Evolutionary conservation across 2,797 vertebrate genomes (phyloP).

Genomic region (Acipenser ruthenus): DNA sequence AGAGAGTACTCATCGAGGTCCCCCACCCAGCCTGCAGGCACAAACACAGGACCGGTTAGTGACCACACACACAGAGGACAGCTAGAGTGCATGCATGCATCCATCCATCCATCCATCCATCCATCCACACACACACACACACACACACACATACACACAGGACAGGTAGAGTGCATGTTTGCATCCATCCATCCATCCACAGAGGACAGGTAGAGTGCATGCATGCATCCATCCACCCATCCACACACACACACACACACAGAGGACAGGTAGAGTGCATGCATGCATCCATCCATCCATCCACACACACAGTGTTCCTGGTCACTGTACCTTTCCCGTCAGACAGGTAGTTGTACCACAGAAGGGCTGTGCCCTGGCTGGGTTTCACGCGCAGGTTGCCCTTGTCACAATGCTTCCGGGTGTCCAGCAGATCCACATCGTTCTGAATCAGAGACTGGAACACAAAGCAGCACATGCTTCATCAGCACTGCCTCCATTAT

Average conservation of each 20-base stretch:
- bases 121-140: background rate
- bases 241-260: background rate
- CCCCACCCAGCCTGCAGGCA: conserved; percentile 85
- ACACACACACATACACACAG: background rate
- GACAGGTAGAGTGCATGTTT: background rate
- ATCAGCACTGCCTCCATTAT: background rate
- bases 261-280: background rate
- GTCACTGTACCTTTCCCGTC: conserved; percentile 78
- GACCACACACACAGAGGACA: background rate
- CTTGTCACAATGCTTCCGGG: conserved; percentile 89
- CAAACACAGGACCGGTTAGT: background rate
- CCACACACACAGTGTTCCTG: background rate
- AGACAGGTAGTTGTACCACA: conserved; percentile 98
- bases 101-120: background rate
- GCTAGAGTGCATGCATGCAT: too few relatives aligned
- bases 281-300: too few relatives aligned
- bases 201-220: too few relatives aligned
- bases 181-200: too few relatives aligned
- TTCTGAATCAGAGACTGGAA: conserved; percentile 90
- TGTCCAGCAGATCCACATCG: conserved; percentile 86
- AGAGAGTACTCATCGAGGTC: conserved; percentile 92
- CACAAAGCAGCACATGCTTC: conserved; percentile 19
- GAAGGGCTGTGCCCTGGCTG: conserved; percentile 86
- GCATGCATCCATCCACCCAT: background rate
- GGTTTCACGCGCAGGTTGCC: conserved; percentile 91